Evolutionary conservation across 2,113 vertebrate genomes (phyloP).

Genomic region (Oryzias celebensis): DNA sequence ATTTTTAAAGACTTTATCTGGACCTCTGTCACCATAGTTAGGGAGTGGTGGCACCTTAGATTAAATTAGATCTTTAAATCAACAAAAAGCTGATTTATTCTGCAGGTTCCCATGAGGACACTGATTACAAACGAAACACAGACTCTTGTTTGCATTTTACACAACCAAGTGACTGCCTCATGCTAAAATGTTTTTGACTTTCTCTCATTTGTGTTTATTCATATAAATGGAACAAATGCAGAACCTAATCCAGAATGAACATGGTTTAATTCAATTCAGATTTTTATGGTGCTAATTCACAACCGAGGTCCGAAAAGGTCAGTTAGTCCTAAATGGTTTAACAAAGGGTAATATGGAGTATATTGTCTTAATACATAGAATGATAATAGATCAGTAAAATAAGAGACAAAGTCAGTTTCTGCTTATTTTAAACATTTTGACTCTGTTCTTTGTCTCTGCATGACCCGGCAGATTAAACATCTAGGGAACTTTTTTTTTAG

Average conservation of each 20-base stretch:
- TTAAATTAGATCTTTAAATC: slow-evolving; percentile 40
- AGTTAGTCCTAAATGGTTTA: too few species aligned
- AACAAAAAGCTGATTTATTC: slow-evolving; percentile 20
- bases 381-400: too few species aligned
- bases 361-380: too few species aligned
- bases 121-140: background rate
- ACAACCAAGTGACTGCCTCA: too few species aligned
- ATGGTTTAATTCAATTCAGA: too few species aligned
- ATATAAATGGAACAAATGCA: too few species aligned
- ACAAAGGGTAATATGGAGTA: too few species aligned
- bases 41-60: background rate
- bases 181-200: background rate
- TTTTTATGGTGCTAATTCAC: too few species aligned
- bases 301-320: too few species aligned
- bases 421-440: background rate
- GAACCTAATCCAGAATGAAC: background rate
- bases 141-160: too few species aligned
- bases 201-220: background rate
- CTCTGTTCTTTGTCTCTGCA: slow-evolving; percentile 8
- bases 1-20: slow-evolving; percentile 23
- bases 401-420: background rate
- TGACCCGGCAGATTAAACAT: slow-evolving; percentile 4
- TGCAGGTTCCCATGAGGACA: slow-evolving; percentile 17
- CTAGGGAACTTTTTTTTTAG: background rate
- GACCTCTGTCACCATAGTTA: slow-evolving; percentile 20